A percentile compares a stretch with the other conserved stretches of the same genome.
Conservation (phyloP, 30 jellyfish, hydroid and myxozoan species). For the Pelagia noctiluca region DNA sequence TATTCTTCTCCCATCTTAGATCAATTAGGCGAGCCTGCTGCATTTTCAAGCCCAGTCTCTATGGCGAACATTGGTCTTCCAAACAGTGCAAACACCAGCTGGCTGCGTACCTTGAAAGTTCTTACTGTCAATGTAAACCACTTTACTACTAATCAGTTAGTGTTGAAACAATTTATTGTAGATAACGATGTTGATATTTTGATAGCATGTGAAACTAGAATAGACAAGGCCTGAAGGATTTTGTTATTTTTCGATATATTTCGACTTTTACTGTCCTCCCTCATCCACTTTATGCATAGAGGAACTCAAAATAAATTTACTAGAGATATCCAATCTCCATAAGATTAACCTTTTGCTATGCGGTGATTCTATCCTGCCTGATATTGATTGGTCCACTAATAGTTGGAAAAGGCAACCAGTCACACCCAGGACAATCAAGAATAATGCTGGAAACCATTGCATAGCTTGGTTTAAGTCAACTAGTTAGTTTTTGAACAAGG, state of each 20-base stretch:
- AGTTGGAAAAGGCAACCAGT: slow-evolving; percentile 31
- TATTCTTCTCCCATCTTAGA: not conserved
- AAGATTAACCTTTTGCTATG: slow-evolving; percentile 46
- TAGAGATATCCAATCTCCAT: slow-evolving; percentile 45
- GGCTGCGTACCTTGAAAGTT: not conserved
- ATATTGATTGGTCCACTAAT: slow-evolving; percentile 57
- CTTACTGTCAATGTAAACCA: slow-evolving; percentile 18
- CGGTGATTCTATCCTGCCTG: slow-evolving; percentile 53
- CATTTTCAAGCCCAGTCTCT: not conserved
- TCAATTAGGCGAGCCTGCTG: not conserved
- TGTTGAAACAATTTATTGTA: slow-evolving; percentile 24
- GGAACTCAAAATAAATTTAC: slow-evolving; percentile 32
- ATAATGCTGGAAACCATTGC: slow-evolving; percentile 45
- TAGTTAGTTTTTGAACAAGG: slow-evolving; percentile 48
- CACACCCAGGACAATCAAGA: slow-evolving; percentile 60
- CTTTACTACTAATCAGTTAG: slow-evolving; percentile 20
- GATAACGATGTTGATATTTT: slow-evolving; percentile 33
- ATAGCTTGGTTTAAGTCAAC: slow-evolving; percentile 54
- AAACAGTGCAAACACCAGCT: not conserved
- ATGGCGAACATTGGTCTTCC: not conserved
- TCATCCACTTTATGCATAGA: slow-evolving; percentile 36
- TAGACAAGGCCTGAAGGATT: slow-evolving; percentile 51
- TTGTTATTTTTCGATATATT: slow-evolving; percentile 29
- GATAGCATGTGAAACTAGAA: slow-evolving; percentile 32
- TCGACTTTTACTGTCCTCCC: slow-evolving; percentile 49